Evolutionary conservation across 2,888 invertebrate species (phyloP).

Genomic region (Odontothrips loti): DNA sequence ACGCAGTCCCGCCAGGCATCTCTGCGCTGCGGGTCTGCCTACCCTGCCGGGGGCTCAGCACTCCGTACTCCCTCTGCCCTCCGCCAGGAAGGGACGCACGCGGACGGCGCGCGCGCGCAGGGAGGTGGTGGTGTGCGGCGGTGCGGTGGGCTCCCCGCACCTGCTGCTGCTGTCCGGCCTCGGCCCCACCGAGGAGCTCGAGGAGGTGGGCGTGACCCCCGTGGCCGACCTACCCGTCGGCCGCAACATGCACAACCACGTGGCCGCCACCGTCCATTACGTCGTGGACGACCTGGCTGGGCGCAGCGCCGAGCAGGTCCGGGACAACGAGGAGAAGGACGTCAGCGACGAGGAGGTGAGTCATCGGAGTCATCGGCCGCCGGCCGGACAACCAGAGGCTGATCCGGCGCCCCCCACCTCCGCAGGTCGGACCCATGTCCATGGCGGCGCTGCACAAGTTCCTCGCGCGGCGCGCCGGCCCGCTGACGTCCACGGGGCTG

Average conservation of each 20-base stretch:
- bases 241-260: constrained; percentile 55
- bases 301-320: constrained; percentile 33
- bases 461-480: constrained; percentile 45
- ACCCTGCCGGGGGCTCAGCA: no score
- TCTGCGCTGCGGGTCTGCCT: no score
- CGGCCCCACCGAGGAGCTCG: constrained; percentile 53
- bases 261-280: constrained; percentile 45
- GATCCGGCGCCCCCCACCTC: constrained; percentile 45
- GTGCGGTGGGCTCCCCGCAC: constrained; percentile 63
- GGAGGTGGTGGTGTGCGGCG: constrained; percentile 63
- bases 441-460: constrained; percentile 45
- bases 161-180: constrained; percentile 65
- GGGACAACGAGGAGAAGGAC: constrained; percentile 25
- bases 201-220: constrained; percentile 48
- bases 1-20: no score
- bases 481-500: constrained; percentile 47
- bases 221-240: constrained; percentile 53
- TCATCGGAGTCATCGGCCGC: neutral
- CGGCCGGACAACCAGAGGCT: neutral
- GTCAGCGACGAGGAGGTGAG: neutral
- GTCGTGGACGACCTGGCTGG: constrained; percentile 36
- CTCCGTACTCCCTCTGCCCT: neutral
- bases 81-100: constrained; percentile 28
- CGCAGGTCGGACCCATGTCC: constrained; percentile 42
- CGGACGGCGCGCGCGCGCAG: constrained; percentile 62